A percentile compares a stretch with the other conserved stretches of the same genome.
Evolutionary conservation across 2,113 vertebrate genomes (phyloP).

Genomic region (Malaclemys terrapin): DNA sequence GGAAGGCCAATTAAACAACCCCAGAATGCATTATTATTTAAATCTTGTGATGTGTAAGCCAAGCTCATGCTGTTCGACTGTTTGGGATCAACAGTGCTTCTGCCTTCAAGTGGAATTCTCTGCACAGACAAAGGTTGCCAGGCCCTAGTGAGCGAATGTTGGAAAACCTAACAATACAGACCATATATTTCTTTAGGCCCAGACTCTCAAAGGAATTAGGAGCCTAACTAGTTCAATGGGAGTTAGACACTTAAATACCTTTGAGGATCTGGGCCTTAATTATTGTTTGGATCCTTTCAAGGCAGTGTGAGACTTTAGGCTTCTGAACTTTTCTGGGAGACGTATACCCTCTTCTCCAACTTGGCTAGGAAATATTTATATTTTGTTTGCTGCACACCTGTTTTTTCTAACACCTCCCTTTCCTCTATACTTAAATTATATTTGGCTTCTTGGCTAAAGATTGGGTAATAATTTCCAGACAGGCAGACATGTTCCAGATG

Average conservation of each 20-base stretch:
- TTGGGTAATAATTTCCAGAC: not conserved
- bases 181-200: accelerated
- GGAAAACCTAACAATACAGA: not conserved
- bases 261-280: not conserved
- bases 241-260: not conserved
- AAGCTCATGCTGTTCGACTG: not conserved
- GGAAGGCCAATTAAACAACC: not conserved
- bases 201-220: too few species aligned
- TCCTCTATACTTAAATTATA: not conserved
- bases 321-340: not conserved
- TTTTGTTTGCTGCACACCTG: not conserved
- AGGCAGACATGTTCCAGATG: not conserved
- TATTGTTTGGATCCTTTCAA: not conserved
- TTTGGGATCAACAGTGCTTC: accelerated
- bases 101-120: not conserved
- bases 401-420: not conserved
- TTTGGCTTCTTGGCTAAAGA: conserved; percentile 32
- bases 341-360: not conserved
- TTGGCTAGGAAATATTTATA: not conserved
- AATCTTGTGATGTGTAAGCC: not conserved
- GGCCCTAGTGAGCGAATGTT: accelerated
- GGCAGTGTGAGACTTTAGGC: not conserved
- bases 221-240: not conserved
- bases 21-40: not conserved
- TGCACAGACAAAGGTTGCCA: not conserved